A percentile compares a stretch with the other conserved stretches of the same genome.
phyloP scores from a whole-genome alignment of 2,113 vertebrate genomes.

The Oenanthe oenanthe region DNA sequence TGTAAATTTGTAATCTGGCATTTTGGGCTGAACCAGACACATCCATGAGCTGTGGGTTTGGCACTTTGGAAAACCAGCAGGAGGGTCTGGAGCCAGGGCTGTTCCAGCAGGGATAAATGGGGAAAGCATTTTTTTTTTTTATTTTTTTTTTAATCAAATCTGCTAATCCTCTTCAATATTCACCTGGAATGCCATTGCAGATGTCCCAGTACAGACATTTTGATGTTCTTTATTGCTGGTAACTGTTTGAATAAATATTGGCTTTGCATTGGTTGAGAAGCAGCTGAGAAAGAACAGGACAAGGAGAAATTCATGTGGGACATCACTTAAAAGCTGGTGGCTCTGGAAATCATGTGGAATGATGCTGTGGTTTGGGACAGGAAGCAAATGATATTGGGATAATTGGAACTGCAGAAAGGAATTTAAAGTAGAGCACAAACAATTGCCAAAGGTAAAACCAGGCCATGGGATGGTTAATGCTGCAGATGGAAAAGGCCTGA shows the following conservation, averaged over 20 bases:
- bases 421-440: neutral
- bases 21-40: neutral
- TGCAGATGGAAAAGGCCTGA: neutral
- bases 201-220: neutral
- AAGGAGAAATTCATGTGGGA: neutral
- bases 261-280: neutral
- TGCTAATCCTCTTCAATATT: neutral
- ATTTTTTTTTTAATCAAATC: neutral
- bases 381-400: neutral
- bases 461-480: fast-evolving
- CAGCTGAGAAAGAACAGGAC: neutral
- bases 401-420: neutral
- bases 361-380: neutral
- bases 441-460: neutral
- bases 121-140: neutral
- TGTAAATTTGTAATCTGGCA: neutral
- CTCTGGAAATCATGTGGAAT: fast-evolving
- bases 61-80: neutral
- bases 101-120: neutral
- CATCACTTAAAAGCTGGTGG: neutral
- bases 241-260: neutral
- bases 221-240: neutral
- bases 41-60: neutral
- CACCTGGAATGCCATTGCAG: neutral
- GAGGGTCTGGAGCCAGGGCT: neutral